A percentile compares a stretch with the other conserved stretches of the same genome.
These are phyloP conservation scores for Coptodon rendalli DNA, from an alignment of 2,113 vertebrate genomes.

Conservation along the genomic window DNA sequence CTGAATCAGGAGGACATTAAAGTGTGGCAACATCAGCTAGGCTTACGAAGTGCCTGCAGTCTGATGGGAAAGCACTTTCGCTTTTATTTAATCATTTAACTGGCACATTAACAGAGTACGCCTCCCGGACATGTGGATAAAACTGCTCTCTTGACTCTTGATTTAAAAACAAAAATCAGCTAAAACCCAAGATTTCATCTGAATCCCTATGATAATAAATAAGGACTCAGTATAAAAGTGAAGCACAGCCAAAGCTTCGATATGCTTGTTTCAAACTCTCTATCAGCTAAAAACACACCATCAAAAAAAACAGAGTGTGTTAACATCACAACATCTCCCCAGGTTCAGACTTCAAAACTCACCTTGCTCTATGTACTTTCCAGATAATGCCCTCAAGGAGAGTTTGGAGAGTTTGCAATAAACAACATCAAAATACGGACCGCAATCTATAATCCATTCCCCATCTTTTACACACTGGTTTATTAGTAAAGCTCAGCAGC, in stretches of 20 bases:
- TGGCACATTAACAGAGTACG: neutral
- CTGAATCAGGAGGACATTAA: neutral
- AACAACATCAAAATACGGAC: slow-evolving; percentile 46
- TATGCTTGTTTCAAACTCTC: neutral
- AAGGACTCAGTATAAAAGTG: neutral
- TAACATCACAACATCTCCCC: neutral
- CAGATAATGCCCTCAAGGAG: slow-evolving; percentile 25
- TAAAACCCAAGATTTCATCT: neutral
- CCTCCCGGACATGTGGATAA: neutral
- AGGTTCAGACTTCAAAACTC: slow-evolving; percentile 8
- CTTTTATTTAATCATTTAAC: neutral
- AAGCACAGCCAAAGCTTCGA: slow-evolving; percentile 1
- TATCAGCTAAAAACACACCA: neutral
- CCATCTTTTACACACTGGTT: slow-evolving; percentile 22
- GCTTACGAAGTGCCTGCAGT: neutral
- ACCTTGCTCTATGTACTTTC: slow-evolving; percentile 5
- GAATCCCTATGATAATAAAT: slow-evolving; percentile 1
- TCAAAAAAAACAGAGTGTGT: neutral
- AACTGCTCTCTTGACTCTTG: neutral
- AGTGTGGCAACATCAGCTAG: neutral
- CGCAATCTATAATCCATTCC: slow-evolving; percentile 51
- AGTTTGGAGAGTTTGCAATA: slow-evolving; percentile 49
- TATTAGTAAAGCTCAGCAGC: slow-evolving; percentile 46
- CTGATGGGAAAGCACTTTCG: neutral
- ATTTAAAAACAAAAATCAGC: neutral